Evolutionary conservation across 2,888 invertebrate species (phyloP).

Genomic region (Scrobipalpa costella): DNA sequence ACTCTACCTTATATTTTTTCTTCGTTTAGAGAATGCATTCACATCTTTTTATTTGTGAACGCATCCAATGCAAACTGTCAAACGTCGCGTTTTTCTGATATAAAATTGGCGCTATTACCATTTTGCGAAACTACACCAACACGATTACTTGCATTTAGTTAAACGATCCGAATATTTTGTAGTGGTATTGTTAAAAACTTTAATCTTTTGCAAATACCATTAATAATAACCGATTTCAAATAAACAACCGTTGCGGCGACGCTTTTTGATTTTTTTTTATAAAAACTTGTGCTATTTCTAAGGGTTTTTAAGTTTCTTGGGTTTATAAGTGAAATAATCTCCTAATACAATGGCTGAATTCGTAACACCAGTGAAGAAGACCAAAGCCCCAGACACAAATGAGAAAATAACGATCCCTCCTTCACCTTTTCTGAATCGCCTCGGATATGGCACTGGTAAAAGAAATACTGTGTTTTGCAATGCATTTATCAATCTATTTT

Average conservation of each 20-base stretch:
- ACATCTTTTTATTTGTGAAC: not conserved
- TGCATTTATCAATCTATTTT: too few relatives aligned
- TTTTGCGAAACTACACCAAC: not conserved
- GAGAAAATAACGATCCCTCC: constrained; percentile 83
- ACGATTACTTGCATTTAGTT: not conserved
- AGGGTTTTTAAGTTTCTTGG: not conserved
- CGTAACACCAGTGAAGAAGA: constrained; percentile 66
- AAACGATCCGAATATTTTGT: too few relatives aligned
- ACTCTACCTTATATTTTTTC: too few relatives aligned
- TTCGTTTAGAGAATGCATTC: not conserved
- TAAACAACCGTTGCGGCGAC: not conserved
- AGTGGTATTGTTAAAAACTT: too few relatives aligned
- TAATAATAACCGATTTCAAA: not conserved
- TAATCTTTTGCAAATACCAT: not conserved
- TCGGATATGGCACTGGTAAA: constrained; percentile 90
- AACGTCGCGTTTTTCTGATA: not conserved
- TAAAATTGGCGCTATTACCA: not conserved
- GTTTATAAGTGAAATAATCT: not conserved
- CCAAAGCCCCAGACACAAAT: constrained; percentile 42
- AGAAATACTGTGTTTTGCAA: too few relatives aligned
- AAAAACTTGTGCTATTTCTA: not conserved
- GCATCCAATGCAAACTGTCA: not conserved
- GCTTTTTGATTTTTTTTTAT: not conserved
- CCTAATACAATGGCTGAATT: constrained; percentile 56
- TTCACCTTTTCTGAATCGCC: constrained; percentile 86